Conservation (phyloP, 2,888 invertebrate genomes). For the Sturmia bella region DNA sequence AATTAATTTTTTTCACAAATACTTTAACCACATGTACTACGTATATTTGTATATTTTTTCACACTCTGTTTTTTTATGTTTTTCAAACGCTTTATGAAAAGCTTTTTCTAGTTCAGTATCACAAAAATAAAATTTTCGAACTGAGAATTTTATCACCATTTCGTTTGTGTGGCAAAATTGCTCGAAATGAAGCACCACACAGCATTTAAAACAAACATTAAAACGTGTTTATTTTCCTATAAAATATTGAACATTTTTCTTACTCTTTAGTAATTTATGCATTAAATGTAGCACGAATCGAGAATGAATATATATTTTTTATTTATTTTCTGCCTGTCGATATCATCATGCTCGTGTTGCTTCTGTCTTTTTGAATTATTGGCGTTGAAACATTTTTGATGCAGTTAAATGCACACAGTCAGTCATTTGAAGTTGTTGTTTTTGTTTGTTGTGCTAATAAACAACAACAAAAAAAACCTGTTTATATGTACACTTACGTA, state of each 20-base stretch:
- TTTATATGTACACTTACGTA: constrained; percentile 31
- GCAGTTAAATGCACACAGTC: neutral
- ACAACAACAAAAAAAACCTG: constrained; percentile 51
- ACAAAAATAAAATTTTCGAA: no score
- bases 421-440: neutral
- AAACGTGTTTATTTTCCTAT: constrained; percentile 40
- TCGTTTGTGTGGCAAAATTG: constrained; percentile 1
- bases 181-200: neutral
- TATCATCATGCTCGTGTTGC: neutral
- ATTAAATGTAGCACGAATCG: constrained; percentile 38
- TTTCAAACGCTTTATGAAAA: no score
- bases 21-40: no score
- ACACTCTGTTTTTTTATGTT: no score
- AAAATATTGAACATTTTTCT: neutral
- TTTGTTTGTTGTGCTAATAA: constrained; percentile 14
- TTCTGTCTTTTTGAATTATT: neutral
- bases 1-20: no score
- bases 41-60: no score
- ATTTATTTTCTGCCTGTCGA: neutral
- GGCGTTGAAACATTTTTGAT: constrained; percentile 1
- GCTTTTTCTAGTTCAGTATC: no score
- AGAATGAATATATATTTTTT: neutral
- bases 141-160: neutral
- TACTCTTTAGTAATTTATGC: constrained; percentile 47
- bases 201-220: neutral